These are phyloP conservation scores for Bombus fervidus DNA, from an alignment of 1,140 invertebrate genomes.

Conservation along the genomic window DNA sequence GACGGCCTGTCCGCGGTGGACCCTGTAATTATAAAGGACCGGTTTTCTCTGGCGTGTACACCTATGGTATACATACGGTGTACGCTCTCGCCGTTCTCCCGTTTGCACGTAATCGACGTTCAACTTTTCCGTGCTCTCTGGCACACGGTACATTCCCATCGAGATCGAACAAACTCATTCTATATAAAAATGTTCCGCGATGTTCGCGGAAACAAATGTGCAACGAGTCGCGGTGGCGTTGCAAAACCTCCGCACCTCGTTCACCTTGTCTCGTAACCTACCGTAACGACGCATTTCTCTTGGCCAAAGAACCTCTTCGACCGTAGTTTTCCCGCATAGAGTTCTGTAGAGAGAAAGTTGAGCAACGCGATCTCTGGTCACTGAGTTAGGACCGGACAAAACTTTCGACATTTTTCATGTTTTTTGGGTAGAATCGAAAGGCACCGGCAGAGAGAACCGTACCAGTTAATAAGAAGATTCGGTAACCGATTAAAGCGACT, in stretches of 20 bases:
- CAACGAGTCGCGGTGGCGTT: too few species aligned
- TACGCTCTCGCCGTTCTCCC: background rate
- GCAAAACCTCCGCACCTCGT: too few species aligned
- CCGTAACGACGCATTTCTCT: background rate
- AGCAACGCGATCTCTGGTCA: too few species aligned
- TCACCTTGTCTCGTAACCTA: too few species aligned
- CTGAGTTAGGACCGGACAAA: too few species aligned
- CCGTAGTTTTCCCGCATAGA: background rate
- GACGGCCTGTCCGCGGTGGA: constrained; percentile 42
- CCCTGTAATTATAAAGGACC: constrained; percentile 69
- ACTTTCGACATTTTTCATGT: too few species aligned
- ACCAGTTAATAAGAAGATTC: too few species aligned
- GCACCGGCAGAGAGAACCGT: too few species aligned
- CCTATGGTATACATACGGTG: background rate
- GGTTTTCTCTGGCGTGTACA: constrained; percentile 52
- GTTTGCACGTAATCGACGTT: constrained; percentile 9
- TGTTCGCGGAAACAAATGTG: background rate
- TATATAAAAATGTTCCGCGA: background rate
- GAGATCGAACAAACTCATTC: background rate
- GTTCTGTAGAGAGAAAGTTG: too few species aligned
- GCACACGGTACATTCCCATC: background rate
- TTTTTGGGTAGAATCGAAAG: too few species aligned
- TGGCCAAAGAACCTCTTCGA: background rate
- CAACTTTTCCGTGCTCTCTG: background rate
- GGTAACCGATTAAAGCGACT: too few species aligned